phyloP scores from a whole-genome alignment of 2,113 vertebrate species.

The Marcusenius ussheri region DNA sequence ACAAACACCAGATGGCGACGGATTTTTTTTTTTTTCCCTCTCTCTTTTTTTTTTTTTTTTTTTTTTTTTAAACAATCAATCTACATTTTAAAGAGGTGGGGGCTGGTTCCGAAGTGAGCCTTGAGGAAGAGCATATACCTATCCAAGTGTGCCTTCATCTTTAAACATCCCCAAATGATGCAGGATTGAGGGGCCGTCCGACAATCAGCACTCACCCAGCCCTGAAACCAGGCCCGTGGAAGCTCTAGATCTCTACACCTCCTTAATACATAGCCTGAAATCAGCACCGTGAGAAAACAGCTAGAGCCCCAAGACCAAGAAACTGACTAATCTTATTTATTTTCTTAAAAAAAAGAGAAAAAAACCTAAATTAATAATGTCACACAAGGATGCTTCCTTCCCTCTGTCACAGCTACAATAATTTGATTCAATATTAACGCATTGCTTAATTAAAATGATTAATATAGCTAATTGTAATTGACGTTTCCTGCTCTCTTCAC shows the following conservation, averaged over 20 bases:
- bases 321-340: constrained; percentile 18
- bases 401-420: constrained; percentile 52
- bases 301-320: constrained; percentile 46
- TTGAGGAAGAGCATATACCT: background rate
- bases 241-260: background rate
- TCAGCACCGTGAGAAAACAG: constrained; percentile 57
- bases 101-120: background rate
- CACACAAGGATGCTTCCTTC: constrained; percentile 48
- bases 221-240: background rate
- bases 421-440: constrained; percentile 68
- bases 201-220: background rate
- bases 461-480: constrained; percentile 68
- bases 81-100: background rate
- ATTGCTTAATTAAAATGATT: constrained; percentile 69
- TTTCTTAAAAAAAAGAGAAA: constrained; percentile 48
- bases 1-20: background rate
- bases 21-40: background rate
- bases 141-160: background rate
- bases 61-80: background rate
- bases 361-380: constrained; percentile 59
- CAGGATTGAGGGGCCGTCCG: background rate
- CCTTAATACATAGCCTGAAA: constrained; percentile 17
- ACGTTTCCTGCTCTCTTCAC: constrained; percentile 38
- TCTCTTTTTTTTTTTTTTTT: background rate
- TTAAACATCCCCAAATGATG: background rate